Base-by-base conservation (phyloP, 1,140 invertebrate species). In the Steinernema khuongi region DNA sequence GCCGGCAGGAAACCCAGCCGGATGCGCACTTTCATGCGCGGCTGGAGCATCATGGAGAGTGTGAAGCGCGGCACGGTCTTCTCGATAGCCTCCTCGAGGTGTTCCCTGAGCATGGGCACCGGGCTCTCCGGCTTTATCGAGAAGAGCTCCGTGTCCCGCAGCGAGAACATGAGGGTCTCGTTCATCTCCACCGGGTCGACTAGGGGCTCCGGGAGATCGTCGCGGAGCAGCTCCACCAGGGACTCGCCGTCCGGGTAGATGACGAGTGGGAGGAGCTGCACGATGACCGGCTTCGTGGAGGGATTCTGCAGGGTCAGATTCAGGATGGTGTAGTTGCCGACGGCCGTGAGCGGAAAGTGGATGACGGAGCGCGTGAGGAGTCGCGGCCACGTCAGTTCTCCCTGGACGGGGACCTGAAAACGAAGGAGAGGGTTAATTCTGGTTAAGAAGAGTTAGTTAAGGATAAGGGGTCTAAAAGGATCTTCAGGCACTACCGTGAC, bases 281-380 rank as follows among this genome's bases (percentile, higher is more conserved):
- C 83, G 19, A 89, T 76, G 19, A 89, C 79, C 26, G 88, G 85
- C 32, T 84, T 78, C 79, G 86, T 86, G n/a, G 88, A 87, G 66
- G 88, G 86, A 82, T 89, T 89, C 75, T 88, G 85, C n/a, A 89
- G 80, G 1, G 87, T 85, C 72, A 89, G 84, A 80, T 89, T 88
- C 77, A 87, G 84, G 30, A 87, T 84, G 86, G 91, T 90, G 33
- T 88, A 88, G 85, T 92, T 92, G 67, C 91, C 91, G 74, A 93
- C 89, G 86, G 93, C 91, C 2, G 92, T 93, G 31, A 93, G 84
- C 11, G 92, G 92, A 87, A 93, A 93, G 72, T 87, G 87, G 71
- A 92, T 83, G 41, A 88, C 81, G 68, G 85, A 85, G 71, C 86
- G 86, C 33, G 86, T 85, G 22, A 88, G 80, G 1, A 90, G 77